Evolutionary conservation across 2,888 invertebrate genomes (phyloP), one percentile per base, ranked within the genome.

Genomic region (Chironomus riparius): DNA sequence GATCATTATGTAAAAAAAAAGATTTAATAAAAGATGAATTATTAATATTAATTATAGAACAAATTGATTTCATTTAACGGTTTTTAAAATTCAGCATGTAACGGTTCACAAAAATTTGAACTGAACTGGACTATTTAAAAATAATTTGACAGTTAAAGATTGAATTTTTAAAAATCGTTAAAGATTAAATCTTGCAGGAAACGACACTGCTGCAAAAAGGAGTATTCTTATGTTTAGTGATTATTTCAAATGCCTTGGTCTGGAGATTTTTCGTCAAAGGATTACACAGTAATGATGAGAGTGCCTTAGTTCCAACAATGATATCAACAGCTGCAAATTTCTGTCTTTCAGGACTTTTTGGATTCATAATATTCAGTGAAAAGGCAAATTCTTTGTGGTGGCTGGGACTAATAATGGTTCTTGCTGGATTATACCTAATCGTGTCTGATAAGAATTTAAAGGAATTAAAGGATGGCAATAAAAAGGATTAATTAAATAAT

Each of bases 211-310:
- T 76, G n/a, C 76, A 76, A 56, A 68, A 76, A 38, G 69, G 50
- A 48, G 7, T 69, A 28, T 68, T 56, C 61, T 38, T 76, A 12
- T 18, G n/a, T 3, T 38, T 76, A 2, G 69, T 76, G 69, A 12
- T 76, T 2, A n/a, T 28, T 4, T 68, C 76, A 15, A 76, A 76
- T 50, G 76, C 76, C 1, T 22, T 76, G 18, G 76, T 76, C 7
- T 68, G 68, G 76, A 15, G 76, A 13, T 73, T 50, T 15, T 69
- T 76, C 18, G 69, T 76, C 0, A 68, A 24, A 56, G 69, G 76
- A 13, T 22, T 76, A 2, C 76, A 76, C 15, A 24, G 28, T 1
- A 75, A 28, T 7, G n/a, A 65, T 18, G n/a, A 47, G 13, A 61
- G 69, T n/a, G 65, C 76, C 1, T 18, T 76, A 13, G 28, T 76